These are phyloP conservation scores for Xerus rutilus DNA, from an alignment of 2,797 vertebrate species.

Conservation along the genomic window DNA sequence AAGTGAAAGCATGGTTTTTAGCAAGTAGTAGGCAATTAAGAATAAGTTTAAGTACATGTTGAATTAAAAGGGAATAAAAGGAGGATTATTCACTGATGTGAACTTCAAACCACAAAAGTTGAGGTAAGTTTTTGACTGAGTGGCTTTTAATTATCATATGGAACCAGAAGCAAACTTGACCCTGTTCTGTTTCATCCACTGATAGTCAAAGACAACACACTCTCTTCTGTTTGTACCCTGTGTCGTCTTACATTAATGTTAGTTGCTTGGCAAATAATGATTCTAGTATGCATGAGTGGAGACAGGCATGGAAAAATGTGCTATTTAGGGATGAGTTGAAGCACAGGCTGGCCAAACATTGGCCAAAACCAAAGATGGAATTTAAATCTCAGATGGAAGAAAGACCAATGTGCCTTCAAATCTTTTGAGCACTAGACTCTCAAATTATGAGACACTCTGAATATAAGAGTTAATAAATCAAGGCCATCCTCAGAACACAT, in stretches of 20 bases:
- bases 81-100: not conserved
- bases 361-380: not conserved
- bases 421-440: not conserved
- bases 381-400: constrained; percentile 40
- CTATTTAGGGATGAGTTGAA: not conserved
- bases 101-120: not conserved
- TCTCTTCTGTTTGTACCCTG: not conserved
- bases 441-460: constrained; percentile 2
- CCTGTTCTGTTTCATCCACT: not conserved
- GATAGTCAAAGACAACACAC: not conserved
- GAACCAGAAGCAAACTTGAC: not conserved
- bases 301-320: not conserved
- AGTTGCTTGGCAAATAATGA: not conserved
- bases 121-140: not conserved
- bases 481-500: not conserved
- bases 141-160: not conserved
- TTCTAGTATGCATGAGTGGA: not conserved
- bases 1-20: not conserved
- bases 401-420: not conserved
- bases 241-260: not conserved
- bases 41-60: not conserved
- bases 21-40: not conserved
- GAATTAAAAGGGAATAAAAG: constrained; percentile 7
- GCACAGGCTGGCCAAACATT: not conserved
- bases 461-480: not conserved